Conservation (phyloP, 2,888 invertebrate species). For the Gari tellinella region DNA sequence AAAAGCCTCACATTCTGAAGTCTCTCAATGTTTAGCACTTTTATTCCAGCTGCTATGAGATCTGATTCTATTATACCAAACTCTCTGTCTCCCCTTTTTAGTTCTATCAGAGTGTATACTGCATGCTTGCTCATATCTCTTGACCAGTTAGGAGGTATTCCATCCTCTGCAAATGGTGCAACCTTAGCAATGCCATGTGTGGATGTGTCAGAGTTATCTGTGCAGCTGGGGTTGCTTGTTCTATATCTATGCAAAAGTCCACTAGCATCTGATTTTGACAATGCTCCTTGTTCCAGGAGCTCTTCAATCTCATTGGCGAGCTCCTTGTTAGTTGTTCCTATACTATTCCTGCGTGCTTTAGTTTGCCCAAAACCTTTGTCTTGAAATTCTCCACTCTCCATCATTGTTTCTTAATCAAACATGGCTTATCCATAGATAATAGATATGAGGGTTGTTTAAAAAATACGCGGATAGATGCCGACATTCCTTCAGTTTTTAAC, state of each 20-base stretch:
- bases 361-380: too few species aligned
- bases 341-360: too few species aligned
- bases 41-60: conserved; percentile 27
- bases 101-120: conserved; percentile 12
- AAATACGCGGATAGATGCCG: too few species aligned
- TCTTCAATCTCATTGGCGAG: conserved; percentile 44
- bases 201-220: too few species aligned
- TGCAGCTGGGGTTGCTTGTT: neutral
- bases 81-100: conserved; percentile 25
- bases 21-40: conserved; percentile 40
- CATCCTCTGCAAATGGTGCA: conserved; percentile 6
- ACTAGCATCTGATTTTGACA: conserved; percentile 30
- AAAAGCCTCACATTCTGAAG: conserved; percentile 30
- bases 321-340: conserved; percentile 4
- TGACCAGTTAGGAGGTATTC: conserved; percentile 39
- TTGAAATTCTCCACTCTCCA: too few species aligned
- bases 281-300: conserved; percentile 36
- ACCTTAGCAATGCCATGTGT: too few species aligned
- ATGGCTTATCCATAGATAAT: too few species aligned
- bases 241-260: neutral
- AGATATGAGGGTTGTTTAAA: too few species aligned
- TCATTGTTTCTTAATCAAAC: too few species aligned
- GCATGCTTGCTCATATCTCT: neutral
- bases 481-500: too few species aligned
- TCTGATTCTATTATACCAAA: conserved; percentile 33